Base-by-base conservation (phyloP, 1,140 invertebrate genomes). In the Idris sp. region DNA sequence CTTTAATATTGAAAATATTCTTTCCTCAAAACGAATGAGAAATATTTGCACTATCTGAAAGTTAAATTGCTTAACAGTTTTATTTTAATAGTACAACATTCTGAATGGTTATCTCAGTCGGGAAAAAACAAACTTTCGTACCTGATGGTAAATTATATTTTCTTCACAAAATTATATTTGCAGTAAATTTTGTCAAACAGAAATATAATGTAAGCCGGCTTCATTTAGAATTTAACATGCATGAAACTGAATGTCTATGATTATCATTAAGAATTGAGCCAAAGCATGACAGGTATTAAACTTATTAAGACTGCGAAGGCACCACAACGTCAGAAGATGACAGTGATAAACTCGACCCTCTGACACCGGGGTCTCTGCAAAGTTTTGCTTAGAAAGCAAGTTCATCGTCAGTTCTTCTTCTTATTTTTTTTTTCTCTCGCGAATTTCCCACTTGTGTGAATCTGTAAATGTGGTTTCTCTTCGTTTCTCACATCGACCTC, bases 291-390 rank as follows among this genome's bases (percentile, higher is more conserved):
- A 77, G 65, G 69, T 77, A 82, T 83, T 83, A 82, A 83, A 82
- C 58, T 79, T 83, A 83, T 82, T 80, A 83, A 82, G 78, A 79
- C 78, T 75, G 74, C 48, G 75, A 77, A 72, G 76, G n/a, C n/a
- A n/a, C 58, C 56, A 33, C 51, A 76, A 64, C 80, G 76, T 81
- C 76, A 81, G 73, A 59, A 83, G 81, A 82, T 82, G 82, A 82
- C 81, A 81, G 79, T 81, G 81, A 83, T 82, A 83, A 82, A 81
- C 80, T 79, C 77, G 79, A 74, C 77, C 80, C 77, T 78, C 77
- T 79, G 82, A 81, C 80, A 81, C 68, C 58, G 64, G 36, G 72
- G 53, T 77, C 76, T 77, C 61, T 14, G 68, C 58, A 41, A 78
- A 65, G n/a, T 49, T 76, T 65, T 74, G 74, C 74, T 53, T 67